Evolutionary conservation across 2,888 invertebrate genomes (phyloP), one percentile per base, ranked within the genome.

Genomic region (Lobophora halterata): DNA sequence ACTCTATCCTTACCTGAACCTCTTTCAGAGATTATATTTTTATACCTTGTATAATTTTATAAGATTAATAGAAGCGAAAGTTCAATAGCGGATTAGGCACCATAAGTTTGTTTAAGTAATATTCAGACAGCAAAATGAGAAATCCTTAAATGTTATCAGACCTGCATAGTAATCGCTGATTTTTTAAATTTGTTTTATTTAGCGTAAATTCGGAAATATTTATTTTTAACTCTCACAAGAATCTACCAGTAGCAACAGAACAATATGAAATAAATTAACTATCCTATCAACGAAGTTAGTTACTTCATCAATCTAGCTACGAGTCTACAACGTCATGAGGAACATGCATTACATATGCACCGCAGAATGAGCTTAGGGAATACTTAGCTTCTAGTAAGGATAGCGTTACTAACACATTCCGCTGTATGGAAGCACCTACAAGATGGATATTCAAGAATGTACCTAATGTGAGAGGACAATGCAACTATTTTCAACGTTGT

Each of bases 61-160:
- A 82, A 78, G 76, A 72, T 71, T 77, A 78, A 76, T 73, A 75
- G 76, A 78, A 79, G 79, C 75, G 74, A 56, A 71, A 79, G 74
- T 81, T 73, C 71, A 70, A 79, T 80, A 79, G 81, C 74, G 79
- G 82, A 82, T 82, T 81, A 81, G 71, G 76, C 67, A 71, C 73
- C 73, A 76, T 75, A 81, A 82, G 79, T 82, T 81, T 79, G 76
- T 79, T 75, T 75, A 76, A 75, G 77, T 75, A 79, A 79, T 80
- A 79, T 79, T 77, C 71, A 67, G 64, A 75, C 69, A 77, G 75
- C 74, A 75, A 78, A 59, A 63, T 61, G 59, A 54, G 63, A 71
- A 74, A 69, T 63, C 58, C 61, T 54, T 65, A 62, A 58, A 68
- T 67, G 62, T 61, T 62, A 58, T 57, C 53, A 51, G 59, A 60